A percentile compares a stretch with the other conserved stretches of the same genome.
These are phyloP conservation scores for Cantharis rufa DNA, from an alignment of 2,888 invertebrate genomes.

Conservation along the genomic window DNA sequence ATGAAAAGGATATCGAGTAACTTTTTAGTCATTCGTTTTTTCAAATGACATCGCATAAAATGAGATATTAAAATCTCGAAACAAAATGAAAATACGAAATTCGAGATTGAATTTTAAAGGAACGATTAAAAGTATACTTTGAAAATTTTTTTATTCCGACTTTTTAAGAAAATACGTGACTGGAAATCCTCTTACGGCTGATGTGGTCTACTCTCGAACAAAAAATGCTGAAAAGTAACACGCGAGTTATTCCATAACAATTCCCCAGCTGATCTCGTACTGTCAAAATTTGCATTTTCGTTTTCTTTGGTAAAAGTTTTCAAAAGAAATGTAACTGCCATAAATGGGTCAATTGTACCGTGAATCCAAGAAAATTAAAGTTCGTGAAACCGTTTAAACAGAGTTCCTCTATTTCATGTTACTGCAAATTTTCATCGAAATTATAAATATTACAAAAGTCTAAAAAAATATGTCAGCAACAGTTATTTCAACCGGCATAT, in stretches of 20 bases:
- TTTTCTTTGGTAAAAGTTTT: not conserved
- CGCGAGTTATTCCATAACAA: conserved; percentile 1
- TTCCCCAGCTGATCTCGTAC: conserved; percentile 9
- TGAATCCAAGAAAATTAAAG: not conserved
- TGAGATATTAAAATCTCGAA: not conserved
- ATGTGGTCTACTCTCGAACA: not conserved
- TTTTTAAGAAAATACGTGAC: not conserved
- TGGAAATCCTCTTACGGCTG: not conserved
- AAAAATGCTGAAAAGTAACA: conserved; percentile 7
- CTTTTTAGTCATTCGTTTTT: not conserved
- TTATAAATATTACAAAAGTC: not conserved
- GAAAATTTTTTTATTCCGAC: not conserved
- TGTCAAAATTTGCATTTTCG: conserved; percentile 13
- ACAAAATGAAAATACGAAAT: not conserved
- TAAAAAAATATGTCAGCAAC: not conserved
- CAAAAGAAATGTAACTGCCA: not conserved
- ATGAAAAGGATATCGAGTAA: not conserved
- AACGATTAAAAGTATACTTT: not conserved
- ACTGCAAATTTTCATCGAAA: too few species aligned
- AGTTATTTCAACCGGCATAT: not conserved
- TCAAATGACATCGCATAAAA: not conserved
- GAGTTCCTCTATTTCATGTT: too few species aligned
- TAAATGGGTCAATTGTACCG: not conserved
- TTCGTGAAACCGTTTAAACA: not conserved
- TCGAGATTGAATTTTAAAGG: not conserved